These are phyloP conservation scores for Gastracanthus pulcherrimus DNA, from an alignment of 2,888 invertebrate species.

Conservation along the genomic window DNA sequence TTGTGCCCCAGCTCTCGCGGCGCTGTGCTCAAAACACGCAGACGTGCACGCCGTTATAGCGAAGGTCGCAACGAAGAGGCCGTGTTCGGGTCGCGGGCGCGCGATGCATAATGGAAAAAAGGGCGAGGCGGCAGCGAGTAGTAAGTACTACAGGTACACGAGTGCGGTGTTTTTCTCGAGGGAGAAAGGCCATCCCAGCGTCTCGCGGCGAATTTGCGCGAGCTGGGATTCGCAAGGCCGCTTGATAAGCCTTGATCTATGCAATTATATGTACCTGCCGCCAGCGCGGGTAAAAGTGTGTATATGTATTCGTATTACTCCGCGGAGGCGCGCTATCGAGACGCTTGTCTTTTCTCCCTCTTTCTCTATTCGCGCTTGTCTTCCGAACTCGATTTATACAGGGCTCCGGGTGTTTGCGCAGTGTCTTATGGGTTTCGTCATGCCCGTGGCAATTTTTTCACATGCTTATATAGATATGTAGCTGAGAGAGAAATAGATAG, in stretches of 20 bases:
- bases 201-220: no score
- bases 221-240: constrained; percentile 28
- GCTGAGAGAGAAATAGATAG: neutral
- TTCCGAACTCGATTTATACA: constrained; percentile 6
- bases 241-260: constrained; percentile 22
- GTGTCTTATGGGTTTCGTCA: neutral
- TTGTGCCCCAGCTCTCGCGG: neutral
- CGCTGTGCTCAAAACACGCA: neutral
- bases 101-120: constrained; percentile 22
- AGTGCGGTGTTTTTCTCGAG: constrained; percentile 8
- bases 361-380: constrained; percentile 10
- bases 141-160: no score
- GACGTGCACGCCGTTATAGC: neutral
- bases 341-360: no score
- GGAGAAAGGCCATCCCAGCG: constrained; percentile 5
- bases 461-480: neutral
- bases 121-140: constrained; percentile 28
- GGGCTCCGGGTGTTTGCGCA: neutral
- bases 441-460: neutral
- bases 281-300: no score
- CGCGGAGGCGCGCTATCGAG: no score
- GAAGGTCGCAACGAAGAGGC: neutral
- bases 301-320: no score
- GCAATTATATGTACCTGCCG: neutral
- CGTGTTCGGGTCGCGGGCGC: neutral